Evolutionary conservation across 2,888 invertebrate species (phyloP), one percentile per base, ranked within the genome.

Genomic region (Antheraea yamamai): DNA sequence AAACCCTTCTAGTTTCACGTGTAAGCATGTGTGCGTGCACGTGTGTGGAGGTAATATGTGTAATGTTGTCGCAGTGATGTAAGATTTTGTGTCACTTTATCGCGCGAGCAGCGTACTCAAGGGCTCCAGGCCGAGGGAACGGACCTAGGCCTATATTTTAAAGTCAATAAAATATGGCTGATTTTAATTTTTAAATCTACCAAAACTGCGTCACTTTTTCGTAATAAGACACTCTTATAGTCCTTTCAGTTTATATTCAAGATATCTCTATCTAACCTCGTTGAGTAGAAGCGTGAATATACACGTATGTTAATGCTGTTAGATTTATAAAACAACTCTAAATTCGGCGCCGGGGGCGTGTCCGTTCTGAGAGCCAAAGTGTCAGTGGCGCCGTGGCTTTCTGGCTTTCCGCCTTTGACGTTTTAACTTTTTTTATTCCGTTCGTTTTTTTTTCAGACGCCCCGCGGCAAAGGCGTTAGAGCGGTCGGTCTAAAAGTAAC

Each of bases 261-360:
- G 35, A 64, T 64, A 30, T 66, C 64, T 66, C 64, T 66, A 30
- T 66, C 64, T 66, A 66, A 16, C 16, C 26, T 16, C 16, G 0
- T 30, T 66, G 7, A 30, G 30, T 66, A 30, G 16, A 66, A 66
- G 26, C 26, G 30, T 66, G 18, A 66, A 66, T 18, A 66, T 66
- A 66, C 10, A 16, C 30, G 26, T 66, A 75, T 75, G 51, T 39
- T 51, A 26, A 52, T 64, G 74, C 74, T 66, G 64, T 66, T 66
- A 75, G 52, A 23, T 66, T 79, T 73, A 73, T 61, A 61, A 64
- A 64, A 73, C 39, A 70, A 70, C 78, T 78, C 70, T n/a, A 70
- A 35, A 84, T 79, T 80, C 78, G 91, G 92, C 92, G 92, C 92
- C 92, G 84, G 75, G 84, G 92, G 92, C 92, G 92, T 88, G 89